phyloP scores from a whole-genome alignment of 2,797 vertebrate species.

The Psittacula derbiana region DNA sequence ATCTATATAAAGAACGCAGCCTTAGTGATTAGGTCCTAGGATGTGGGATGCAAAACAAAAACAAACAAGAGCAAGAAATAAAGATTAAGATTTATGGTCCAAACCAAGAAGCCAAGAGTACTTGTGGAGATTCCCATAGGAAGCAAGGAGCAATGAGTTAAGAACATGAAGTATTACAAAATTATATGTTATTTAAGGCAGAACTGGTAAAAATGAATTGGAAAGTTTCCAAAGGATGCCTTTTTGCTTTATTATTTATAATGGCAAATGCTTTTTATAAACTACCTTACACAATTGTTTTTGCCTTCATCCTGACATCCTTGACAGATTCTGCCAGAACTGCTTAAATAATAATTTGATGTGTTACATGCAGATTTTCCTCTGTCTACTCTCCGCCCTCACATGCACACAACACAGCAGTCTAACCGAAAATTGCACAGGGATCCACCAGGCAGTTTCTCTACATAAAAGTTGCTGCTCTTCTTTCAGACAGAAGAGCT shows the following conservation, averaged over 20 bases:
- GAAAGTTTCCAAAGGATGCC: slow-evolving; percentile 25
- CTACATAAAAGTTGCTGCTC: background rate
- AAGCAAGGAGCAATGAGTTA: background rate
- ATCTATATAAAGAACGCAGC: background rate
- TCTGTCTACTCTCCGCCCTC: background rate
- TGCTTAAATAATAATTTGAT: slow-evolving; percentile 51
- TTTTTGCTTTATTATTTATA: slow-evolving; percentile 59
- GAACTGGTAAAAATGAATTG: slow-evolving; percentile 38
- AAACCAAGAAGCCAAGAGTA: slow-evolving; percentile 13
- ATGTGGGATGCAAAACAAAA: slow-evolving; percentile 19
- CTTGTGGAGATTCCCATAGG: background rate
- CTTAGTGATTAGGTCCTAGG: background rate
- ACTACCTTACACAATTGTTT: slow-evolving; percentile 32
- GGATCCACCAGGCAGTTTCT: background rate
- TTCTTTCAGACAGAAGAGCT: background rate
- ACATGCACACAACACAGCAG: background rate
- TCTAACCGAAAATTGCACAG: background rate
- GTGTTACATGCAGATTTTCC: slow-evolving; percentile 18
- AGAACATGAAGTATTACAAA: slow-evolving; percentile 35
- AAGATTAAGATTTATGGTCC: slow-evolving; percentile 10
- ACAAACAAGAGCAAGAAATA: background rate
- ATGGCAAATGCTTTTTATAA: slow-evolving; percentile 39
- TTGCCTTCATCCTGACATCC: background rate
- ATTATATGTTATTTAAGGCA: slow-evolving; percentile 34
- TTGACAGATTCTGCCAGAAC: slow-evolving; percentile 45